phyloP scores from a whole-genome alignment of 2,888 invertebrate genomes.

The Campoplex capitator region DNA sequence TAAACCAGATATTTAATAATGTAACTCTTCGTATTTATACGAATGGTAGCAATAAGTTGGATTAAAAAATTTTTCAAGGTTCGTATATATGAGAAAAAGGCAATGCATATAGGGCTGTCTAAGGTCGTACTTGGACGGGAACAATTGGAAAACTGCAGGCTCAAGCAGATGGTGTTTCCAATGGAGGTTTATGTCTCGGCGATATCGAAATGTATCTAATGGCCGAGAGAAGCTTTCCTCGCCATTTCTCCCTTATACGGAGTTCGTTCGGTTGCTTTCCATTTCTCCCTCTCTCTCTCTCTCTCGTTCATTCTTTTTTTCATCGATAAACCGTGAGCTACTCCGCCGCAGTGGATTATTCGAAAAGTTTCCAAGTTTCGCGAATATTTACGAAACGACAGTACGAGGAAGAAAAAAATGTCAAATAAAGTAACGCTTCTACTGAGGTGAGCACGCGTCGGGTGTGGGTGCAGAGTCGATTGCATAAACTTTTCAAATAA shows the following conservation, averaged over 20 bases:
- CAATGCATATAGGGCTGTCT: neutral
- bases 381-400: constrained; percentile 75
- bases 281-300: neutral
- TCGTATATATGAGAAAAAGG: constrained; percentile 5
- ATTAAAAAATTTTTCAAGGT: constrained; percentile 32
- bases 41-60: constrained; percentile 21
- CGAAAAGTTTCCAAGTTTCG: constrained; percentile 72
- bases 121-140: constrained; percentile 19
- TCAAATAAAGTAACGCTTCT: neutral
- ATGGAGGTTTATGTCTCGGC: constrained; percentile 55
- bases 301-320: constrained; percentile 5
- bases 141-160: constrained; percentile 53
- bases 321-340: constrained; percentile 66
- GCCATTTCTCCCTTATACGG: constrained; percentile 45
- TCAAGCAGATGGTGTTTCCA: constrained; percentile 45
- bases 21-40: constrained; percentile 29
- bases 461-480: constrained; percentile 73
- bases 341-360: constrained; percentile 69
- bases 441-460: constrained; percentile 54
- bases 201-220: constrained; percentile 73
- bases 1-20: constrained; percentile 27
- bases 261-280: constrained; percentile 6
- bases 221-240: constrained; percentile 53
- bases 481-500: constrained; percentile 83
- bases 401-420: constrained; percentile 16